Conservation (phyloP, 2,113 vertebrate genomes). For the Scomber scombrus region DNA sequence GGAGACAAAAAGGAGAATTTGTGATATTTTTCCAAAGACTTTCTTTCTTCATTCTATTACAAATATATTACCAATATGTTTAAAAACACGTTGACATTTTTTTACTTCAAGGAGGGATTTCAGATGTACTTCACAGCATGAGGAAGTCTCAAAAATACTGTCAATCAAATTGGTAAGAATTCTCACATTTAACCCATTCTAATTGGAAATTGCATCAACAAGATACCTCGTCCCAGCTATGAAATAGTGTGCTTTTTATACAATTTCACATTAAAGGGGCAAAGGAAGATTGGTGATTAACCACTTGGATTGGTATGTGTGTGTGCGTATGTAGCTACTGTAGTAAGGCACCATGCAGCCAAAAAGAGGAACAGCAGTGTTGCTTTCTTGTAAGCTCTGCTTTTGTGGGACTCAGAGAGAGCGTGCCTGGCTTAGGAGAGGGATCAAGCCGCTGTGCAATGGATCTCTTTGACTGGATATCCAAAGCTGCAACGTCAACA, state of each 20-base stretch:
- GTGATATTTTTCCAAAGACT: no score
- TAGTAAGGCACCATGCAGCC: conserved; percentile 10
- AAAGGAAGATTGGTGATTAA: conserved; percentile 6
- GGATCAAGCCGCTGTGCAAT: conserved; percentile 50
- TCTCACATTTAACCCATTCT: background rate
- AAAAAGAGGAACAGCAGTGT: conserved; percentile 37
- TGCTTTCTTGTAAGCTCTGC: conserved; percentile 47
- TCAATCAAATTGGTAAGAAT: background rate
- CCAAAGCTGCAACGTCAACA: conserved; percentile 45
- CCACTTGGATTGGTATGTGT: background rate
- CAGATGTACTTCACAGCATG: no score
- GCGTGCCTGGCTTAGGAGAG: conserved; percentile 33
- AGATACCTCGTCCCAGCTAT: background rate
- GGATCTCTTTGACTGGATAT: conserved; percentile 53
- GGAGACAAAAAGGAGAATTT: no score
- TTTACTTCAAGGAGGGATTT: no score
- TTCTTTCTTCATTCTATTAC: no score
- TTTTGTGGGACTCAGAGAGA: conserved; percentile 48
- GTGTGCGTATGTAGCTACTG: background rate
- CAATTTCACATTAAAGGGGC: background rate
- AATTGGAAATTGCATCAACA: background rate
- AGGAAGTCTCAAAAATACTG: no score
- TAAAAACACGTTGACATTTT: no score
- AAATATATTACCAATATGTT: no score
- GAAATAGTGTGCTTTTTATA: background rate